Conservation (phyloP, 2,113 vertebrate species). For the Sapayoa aenigma region DNA sequence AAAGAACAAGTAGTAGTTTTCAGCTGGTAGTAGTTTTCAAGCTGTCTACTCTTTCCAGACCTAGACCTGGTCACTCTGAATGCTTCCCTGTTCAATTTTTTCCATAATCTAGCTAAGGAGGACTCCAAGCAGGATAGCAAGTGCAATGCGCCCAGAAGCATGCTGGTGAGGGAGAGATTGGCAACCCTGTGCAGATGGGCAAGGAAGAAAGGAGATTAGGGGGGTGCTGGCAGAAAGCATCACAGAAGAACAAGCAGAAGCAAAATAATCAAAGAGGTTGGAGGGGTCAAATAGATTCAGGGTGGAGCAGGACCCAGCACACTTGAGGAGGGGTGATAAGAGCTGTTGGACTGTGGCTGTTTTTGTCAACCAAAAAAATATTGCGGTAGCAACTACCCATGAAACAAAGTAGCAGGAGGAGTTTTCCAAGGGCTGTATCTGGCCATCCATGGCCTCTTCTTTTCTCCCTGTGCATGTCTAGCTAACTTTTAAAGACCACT, state of each 20-base stretch:
- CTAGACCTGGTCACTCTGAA: neutral
- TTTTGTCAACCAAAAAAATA: neutral
- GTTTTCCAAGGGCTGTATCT: neutral
- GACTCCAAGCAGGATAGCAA: neutral
- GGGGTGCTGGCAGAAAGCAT: neutral
- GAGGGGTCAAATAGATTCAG: neutral
- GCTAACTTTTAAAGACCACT: neutral
- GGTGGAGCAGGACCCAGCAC: neutral
- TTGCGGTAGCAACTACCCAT: neutral
- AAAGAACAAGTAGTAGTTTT: neutral
- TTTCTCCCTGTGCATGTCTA: neutral
- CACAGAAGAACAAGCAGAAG: neutral
- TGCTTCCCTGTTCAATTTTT: neutral
- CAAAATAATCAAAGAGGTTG: neutral
- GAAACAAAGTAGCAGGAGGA: neutral
- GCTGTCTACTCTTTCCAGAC: neutral
- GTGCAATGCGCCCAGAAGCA: neutral
- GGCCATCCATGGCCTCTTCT: neutral
- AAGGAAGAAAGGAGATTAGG: neutral
- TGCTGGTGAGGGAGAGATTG: neutral
- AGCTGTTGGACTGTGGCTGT: neutral
- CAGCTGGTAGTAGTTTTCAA: neutral
- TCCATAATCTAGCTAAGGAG: neutral
- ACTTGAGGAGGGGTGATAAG: constrained; percentile 1
- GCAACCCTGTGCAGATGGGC: neutral